These are phyloP conservation scores for Drosophila barbarae DNA, from an alignment of 2,888 invertebrate genomes.

Conservation along the genomic window DNA sequence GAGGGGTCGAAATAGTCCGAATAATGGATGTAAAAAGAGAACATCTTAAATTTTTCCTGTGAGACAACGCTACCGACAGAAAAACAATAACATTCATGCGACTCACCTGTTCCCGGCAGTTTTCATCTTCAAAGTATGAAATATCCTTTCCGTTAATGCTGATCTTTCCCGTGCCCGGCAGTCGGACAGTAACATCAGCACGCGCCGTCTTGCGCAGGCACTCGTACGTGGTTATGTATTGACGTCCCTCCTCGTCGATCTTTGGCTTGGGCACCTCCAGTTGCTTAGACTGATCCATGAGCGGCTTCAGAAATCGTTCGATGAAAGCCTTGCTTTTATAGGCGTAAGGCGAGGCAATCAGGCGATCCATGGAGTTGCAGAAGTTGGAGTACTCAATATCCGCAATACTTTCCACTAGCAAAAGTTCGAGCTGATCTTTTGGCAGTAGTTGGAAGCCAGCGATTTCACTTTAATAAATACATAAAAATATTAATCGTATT, in stretches of 20 bases:
- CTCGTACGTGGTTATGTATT: constrained; percentile 86
- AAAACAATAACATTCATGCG: neutral
- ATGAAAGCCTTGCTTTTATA: constrained; percentile 87
- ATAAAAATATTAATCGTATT: too few species aligned
- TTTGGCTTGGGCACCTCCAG: constrained; percentile 85
- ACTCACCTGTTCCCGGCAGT: constrained; percentile 88
- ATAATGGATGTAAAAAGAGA: neutral
- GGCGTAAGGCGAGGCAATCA: constrained; percentile 86
- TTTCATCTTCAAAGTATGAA: constrained; percentile 86
- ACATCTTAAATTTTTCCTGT: neutral
- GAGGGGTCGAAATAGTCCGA: neutral
- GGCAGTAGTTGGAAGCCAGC: constrained; percentile 84
- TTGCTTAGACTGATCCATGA: constrained; percentile 82
- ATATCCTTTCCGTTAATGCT: constrained; percentile 89
- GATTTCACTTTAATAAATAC: constrained; percentile 79
- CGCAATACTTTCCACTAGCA: constrained; percentile 84
- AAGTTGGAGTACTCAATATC: constrained; percentile 88
- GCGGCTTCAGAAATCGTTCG: constrained; percentile 84
- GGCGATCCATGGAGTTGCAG: constrained; percentile 85
- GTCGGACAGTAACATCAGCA: constrained; percentile 89
- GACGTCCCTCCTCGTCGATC: constrained; percentile 86
- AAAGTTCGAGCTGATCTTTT: constrained; percentile 84
- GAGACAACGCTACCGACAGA: neutral
- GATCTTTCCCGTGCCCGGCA: constrained; percentile 91
- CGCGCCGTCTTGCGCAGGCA: constrained; percentile 86